These are phyloP conservation scores for Rotaria sp. DNA, from an alignment of 2,888 invertebrate genomes.

Conservation along the genomic window DNA sequence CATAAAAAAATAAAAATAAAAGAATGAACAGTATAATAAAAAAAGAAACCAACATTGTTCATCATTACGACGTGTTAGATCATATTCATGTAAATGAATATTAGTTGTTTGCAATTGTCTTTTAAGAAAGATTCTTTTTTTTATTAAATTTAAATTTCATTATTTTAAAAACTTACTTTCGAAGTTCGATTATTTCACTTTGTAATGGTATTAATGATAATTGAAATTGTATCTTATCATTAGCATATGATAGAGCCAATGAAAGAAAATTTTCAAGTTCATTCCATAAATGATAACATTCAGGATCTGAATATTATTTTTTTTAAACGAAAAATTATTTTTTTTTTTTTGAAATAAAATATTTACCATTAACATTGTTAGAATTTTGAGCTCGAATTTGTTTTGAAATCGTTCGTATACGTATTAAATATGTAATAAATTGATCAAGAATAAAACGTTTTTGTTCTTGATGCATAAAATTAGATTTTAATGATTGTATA, in stretches of 20 bases:
- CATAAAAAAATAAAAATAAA: not conserved
- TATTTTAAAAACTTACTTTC: not conserved
- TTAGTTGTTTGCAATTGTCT: not conserved
- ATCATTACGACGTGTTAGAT: not conserved
- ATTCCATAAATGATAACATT: not conserved
- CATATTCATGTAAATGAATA: not conserved
- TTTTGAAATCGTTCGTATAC: not conserved
- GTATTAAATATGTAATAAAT: not conserved
- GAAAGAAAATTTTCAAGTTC: conserved; percentile 1
- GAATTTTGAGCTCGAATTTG: not conserved
- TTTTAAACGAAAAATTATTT: not conserved
- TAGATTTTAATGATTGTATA: not conserved
- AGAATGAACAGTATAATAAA: too few species aligned
- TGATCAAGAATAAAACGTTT: not conserved
- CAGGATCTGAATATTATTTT: not conserved
- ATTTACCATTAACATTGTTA: not conserved
- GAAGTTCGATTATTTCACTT: not conserved
- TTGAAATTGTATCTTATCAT: not conserved
- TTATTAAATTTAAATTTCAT: too few species aligned
- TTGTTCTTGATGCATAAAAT: not conserved
- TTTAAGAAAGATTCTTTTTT: not conserved
- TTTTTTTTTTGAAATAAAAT: too few species aligned
- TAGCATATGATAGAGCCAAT: not conserved
- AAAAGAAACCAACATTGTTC: not conserved
- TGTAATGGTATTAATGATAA: not conserved